Conservation (phyloP, 2,797 vertebrate genomes). For the Siniperca scherzeri region DNA sequence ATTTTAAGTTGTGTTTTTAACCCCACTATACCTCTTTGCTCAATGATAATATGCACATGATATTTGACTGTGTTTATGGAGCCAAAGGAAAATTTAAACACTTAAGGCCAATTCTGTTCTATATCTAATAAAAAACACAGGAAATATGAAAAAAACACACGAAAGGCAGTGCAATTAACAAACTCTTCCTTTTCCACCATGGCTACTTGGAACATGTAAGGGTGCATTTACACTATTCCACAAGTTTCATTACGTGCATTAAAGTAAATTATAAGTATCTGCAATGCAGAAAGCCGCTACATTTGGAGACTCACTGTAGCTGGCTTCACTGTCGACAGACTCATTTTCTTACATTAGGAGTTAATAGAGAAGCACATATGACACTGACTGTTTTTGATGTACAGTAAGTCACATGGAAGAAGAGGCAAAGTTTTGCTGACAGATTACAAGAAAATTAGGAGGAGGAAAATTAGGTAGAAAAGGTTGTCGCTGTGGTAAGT, state of each 20-base stretch:
- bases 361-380: background rate
- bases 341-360: background rate
- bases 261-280: background rate
- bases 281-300: background rate
- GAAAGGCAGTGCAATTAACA: background rate
- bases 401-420: background rate
- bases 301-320: background rate
- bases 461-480: background rate
- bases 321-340: background rate
- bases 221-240: conserved; percentile 2
- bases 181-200: background rate
- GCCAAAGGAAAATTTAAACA: background rate
- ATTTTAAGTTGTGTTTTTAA: background rate
- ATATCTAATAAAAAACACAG: background rate
- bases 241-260: background rate
- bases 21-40: background rate
- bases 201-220: background rate
- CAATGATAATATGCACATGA: background rate
- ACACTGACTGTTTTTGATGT: background rate
- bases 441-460: background rate
- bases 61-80: background rate
- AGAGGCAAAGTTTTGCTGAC: background rate
- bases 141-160: background rate
- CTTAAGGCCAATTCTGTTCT: background rate
- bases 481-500: background rate